Evolutionary conservation across 2,797 vertebrate genomes (phyloP), one percentile per base, ranked within the genome.

Genomic region (Megalops cyprinoides): DNA sequence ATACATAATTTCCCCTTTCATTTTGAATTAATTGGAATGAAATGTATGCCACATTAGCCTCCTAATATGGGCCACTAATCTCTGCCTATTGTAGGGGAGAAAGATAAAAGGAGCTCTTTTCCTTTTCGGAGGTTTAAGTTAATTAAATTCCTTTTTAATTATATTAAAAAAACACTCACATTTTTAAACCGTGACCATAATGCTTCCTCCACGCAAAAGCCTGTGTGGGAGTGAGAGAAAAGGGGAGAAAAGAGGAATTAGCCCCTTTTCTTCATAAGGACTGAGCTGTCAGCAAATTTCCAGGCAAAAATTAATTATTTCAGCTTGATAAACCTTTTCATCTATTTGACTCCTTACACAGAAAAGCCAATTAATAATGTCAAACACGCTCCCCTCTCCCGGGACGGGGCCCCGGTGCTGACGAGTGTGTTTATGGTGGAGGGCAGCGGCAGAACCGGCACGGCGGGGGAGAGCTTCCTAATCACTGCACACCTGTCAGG

Each of bases 291-390:
- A 99, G 97, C 96, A 93, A 96, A 96, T 97, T 94, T 90, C 93
- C 39, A 23, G 67, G 91, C 94, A 93, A 96, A 97, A 98, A 98
- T 97, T 97, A 98, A 99, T 99, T 98, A 98, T 98, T 99, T 98
- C 97, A 98, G 97, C 97, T 97, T 97, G 97, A 99, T 98, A 98
- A 99, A 98, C 97, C 97, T 98, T 98, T 98, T 98, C 97, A 97
- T 98, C 96, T 97, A 96, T 96, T 95, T 96, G 97, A 98, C 97
- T 99, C 95, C 94, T 96, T 95, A 95, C 95, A 92, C 95, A 96
- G 97, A 98, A 98, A 99, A 98, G 96, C 97, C 97, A 98, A 99
- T 99, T 99, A 98, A 98, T 97, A 97, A 98, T 98, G 97, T 99
- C 97, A 99, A 98, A 98, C 97, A 97, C 96, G 95, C 93, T 97